These are phyloP conservation scores for Chrysolophus pictus DNA, from an alignment of 2,797 vertebrate genomes.

Conservation along the genomic window DNA sequence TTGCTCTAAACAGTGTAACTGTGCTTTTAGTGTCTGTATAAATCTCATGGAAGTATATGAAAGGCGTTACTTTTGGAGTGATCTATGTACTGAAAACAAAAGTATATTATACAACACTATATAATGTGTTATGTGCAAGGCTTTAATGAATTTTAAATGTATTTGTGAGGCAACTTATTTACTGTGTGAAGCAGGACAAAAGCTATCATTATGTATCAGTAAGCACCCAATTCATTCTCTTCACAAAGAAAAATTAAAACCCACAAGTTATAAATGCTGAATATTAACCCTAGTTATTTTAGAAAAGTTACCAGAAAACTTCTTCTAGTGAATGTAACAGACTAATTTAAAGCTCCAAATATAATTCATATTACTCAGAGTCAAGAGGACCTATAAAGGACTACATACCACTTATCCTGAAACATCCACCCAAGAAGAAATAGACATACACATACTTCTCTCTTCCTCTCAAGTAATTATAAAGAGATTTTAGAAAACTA, in stretches of 20 bases:
- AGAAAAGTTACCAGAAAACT: neutral
- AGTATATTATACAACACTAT: neutral
- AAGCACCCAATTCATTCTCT: neutral
- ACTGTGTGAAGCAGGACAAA: neutral
- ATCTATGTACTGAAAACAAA: too few species aligned
- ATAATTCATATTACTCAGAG: neutral
- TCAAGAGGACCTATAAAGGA: neutral
- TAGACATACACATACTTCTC: neutral
- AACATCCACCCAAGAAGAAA: neutral
- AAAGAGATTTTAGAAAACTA: neutral
- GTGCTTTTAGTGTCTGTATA: too few species aligned
- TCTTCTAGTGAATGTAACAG: neutral
- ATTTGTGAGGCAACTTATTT: neutral
- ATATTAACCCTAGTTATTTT: neutral
- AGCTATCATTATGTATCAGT: neutral
- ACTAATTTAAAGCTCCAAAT: neutral
- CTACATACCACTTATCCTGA: neutral
- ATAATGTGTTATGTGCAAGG: neutral
- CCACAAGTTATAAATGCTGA: neutral
- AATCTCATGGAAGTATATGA: too few species aligned
- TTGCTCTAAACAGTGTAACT: too few species aligned
- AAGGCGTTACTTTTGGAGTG: too few species aligned
- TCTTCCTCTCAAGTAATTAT: neutral
- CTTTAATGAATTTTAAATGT: neutral
- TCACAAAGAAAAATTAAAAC: neutral